Conservation (phyloP, 2,888 invertebrate species). For the Eucera pruinosa region DNA sequence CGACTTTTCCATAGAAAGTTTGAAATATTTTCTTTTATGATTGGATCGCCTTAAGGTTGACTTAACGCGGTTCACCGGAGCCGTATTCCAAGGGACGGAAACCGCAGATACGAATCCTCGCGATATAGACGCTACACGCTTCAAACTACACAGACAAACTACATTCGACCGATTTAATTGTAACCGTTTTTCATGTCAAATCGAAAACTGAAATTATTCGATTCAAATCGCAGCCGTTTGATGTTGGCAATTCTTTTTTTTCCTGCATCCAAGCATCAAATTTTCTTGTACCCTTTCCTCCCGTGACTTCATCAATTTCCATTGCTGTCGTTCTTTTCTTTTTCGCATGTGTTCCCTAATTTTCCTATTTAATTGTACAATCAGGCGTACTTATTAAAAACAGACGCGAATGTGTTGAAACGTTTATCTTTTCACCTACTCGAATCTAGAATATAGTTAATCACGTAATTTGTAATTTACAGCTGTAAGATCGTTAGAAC, state of each 20-base stretch:
- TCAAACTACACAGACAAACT: conserved; percentile 15
- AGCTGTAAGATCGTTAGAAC: conserved; percentile 53
- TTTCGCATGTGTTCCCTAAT: too few relatives aligned
- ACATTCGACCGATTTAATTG: conserved; percentile 33
- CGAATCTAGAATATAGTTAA: conserved; percentile 51
- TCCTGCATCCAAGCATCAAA: too few relatives aligned
- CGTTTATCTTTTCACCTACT: conserved; percentile 36
- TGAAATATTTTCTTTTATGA: conserved; percentile 16
- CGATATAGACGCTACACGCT: conserved; percentile 35
- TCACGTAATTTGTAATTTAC: conserved; percentile 61
- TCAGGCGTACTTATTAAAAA: conserved; percentile 18
- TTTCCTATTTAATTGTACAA: conserved; percentile 17
- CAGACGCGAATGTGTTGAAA: conserved; percentile 2
- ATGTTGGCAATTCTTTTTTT: background rate
- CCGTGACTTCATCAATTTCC: background rate
- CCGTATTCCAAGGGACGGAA: conserved; percentile 22
- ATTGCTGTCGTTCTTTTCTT: background rate
- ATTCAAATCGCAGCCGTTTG: background rate
- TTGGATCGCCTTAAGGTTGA: conserved; percentile 39
- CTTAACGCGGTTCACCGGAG: conserved; percentile 28
- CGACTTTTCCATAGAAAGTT: conserved; percentile 20
- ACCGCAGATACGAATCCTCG: conserved; percentile 34
- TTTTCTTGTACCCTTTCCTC: background rate
- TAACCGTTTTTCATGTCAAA: background rate
- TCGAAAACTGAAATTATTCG: background rate